Evolutionary conservation across 2,113 vertebrate species (phyloP).

Genomic region (Rhegmatorhina hoffmannsi): DNA sequence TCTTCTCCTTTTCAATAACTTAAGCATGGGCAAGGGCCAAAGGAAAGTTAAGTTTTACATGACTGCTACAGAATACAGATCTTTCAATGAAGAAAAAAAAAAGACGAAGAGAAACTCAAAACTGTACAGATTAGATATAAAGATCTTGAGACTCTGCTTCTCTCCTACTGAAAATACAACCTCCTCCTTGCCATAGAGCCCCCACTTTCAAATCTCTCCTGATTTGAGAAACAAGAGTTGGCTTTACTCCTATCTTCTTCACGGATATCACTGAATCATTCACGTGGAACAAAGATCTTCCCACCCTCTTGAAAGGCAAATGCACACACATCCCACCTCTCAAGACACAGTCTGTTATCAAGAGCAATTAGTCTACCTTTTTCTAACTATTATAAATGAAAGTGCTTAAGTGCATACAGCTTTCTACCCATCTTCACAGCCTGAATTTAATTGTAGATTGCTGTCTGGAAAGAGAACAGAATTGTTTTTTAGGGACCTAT

Average conservation of each 20-base stretch:
- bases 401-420: rapidly evolving
- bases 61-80: neutral
- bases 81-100: neutral
- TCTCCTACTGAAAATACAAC: neutral
- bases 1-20: neutral
- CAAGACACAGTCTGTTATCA: neutral
- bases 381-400: neutral
- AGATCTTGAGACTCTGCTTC: neutral
- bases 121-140: neutral
- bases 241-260: neutral
- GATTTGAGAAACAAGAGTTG: neutral
- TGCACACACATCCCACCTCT: neutral
- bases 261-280: neutral
- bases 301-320: neutral
- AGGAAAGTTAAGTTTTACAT: neutral
- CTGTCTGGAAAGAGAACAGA: neutral
- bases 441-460: neutral
- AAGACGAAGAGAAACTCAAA: neutral
- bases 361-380: neutral
- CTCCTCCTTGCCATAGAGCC: neutral
- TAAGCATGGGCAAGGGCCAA: neutral
- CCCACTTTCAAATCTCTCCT: neutral
- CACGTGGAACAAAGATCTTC: neutral
- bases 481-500: neutral
- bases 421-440: neutral